A percentile compares a stretch with the other conserved stretches of the same genome.
Evolutionary conservation across 2,888 invertebrate genomes (phyloP).

Genomic region (Phyto melanocephala): DNA sequence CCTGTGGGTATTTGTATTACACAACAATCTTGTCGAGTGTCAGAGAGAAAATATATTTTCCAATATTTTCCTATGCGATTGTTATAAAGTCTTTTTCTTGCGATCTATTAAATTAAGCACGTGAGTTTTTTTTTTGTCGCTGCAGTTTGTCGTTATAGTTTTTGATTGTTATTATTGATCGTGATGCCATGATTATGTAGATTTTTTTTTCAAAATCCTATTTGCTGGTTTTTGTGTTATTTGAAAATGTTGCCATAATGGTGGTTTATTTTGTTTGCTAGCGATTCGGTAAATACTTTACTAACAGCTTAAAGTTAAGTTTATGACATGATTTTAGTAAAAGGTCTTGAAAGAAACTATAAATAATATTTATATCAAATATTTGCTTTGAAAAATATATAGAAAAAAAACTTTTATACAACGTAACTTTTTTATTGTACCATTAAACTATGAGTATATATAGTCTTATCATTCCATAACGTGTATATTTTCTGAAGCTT

Average conservation of each 20-base stretch:
- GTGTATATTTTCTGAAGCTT: too few relatives aligned
- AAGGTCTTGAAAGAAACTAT: too few relatives aligned
- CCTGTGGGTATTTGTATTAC: slow-evolving; percentile 23
- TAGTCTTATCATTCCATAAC: too few relatives aligned
- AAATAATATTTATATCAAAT: too few relatives aligned
- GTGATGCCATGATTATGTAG: slow-evolving; percentile 59
- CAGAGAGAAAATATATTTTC: not conserved
- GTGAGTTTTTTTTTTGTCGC: slow-evolving; percentile 32
- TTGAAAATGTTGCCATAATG: slow-evolving; percentile 18
- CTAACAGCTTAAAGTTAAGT: too few relatives aligned
- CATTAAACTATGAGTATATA: too few relatives aligned
- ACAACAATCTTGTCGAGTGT: not conserved
- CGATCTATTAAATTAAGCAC: slow-evolving; percentile 53
- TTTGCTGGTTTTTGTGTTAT: slow-evolving; percentile 5
- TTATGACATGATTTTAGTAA: too few relatives aligned
- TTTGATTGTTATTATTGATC: slow-evolving; percentile 52
- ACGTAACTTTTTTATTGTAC: too few relatives aligned
- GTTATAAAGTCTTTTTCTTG: not conserved
- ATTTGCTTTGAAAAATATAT: too few relatives aligned
- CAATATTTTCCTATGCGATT: not conserved
- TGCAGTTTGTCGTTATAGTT: not conserved
- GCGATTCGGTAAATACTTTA: too few relatives aligned
- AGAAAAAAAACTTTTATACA: too few relatives aligned
- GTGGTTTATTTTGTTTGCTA: slow-evolving; percentile 40
- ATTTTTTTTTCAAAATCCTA: slow-evolving; percentile 41